Base-by-base conservation (phyloP, 2,888 invertebrate genomes). In the Tenthredo livida region DNA sequence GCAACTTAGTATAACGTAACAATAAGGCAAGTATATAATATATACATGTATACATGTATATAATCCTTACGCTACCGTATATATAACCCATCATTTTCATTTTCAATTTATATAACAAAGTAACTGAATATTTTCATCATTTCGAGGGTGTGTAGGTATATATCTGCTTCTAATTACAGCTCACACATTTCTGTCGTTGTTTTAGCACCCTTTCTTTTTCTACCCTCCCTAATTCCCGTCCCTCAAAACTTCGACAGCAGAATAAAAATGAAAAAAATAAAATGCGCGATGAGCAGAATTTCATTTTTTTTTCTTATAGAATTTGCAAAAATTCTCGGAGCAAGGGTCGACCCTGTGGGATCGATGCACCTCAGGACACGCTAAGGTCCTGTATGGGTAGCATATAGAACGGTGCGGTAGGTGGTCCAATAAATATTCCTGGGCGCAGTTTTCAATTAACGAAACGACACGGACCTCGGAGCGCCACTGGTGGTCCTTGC, bases 361-460 rank as follows among this genome's bases (percentile, higher is more conserved):
- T 40, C 40, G 77, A 33, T 77, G 43, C 67, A 33, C 29, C 21
- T 0, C 5, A 37, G 37, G n/a, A 58, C 47, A 78, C 54, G 54
- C 10, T 61, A 61, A 43, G 65, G 0, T 29, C 40, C 21, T n/a
- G 25, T 47, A 47, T 37, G n/a, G n/a, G n/a, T n/a, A n/a, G n/a
- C n/a, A n/a, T n/a, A n/a, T n/a, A 73, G 17, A 43, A 54, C 67
- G 82, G 43, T 67, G 70, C 65, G 80, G 85, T 85, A 85, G 85
- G 85, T 85, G 85, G 85, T 85, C 85, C 85, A 80, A 85, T 82
- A 82, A 85, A 85, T 85, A 85, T 85, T 85, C 85, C 70, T 58
- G 78, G 85, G 80, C 78, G 80, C 85, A 85, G 85, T 85, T 85
- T 85, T 85, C 85, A 85, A 85, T 85, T 85, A 85, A 85, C 85